These are phyloP conservation scores for Psammodynastes pulverulentus DNA, from an alignment of 2,113 vertebrate species.

Conservation along the genomic window DNA sequence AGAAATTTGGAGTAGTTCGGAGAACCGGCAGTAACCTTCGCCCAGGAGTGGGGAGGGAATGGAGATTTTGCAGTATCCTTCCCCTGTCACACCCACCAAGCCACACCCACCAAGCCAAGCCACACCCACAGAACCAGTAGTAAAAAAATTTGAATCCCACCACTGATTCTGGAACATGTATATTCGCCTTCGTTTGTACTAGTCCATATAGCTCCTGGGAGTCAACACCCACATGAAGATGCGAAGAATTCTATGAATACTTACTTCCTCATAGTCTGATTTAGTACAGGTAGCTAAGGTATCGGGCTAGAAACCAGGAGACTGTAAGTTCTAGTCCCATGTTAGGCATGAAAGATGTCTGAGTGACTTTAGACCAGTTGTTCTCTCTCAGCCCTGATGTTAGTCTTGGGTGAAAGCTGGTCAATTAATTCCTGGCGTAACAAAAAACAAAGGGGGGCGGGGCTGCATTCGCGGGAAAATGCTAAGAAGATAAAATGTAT, in stretches of 20 bases:
- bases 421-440: neutral
- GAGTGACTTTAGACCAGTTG: neutral
- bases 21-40: too few species aligned
- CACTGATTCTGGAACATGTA: neutral
- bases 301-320: neutral
- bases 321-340: neutral
- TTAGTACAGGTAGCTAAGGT: neutral
- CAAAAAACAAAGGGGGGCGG: too few species aligned
- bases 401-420: neutral
- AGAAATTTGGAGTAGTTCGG: too few species aligned
- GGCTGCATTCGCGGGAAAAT: neutral
- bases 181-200: neutral
- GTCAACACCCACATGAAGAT: neutral
- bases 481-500: neutral
- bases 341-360: neutral
- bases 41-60: too few species aligned
- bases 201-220: neutral
- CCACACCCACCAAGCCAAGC: too few species aligned
- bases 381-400: neutral
- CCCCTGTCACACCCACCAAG: too few species aligned
- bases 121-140: too few species aligned
- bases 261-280: neutral
- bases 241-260: neutral
- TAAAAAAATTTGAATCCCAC: too few species aligned
- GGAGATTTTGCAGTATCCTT: too few species aligned